These are phyloP conservation scores for Turnix velox DNA, from an alignment of 2,113 vertebrate genomes.

Conservation along the genomic window DNA sequence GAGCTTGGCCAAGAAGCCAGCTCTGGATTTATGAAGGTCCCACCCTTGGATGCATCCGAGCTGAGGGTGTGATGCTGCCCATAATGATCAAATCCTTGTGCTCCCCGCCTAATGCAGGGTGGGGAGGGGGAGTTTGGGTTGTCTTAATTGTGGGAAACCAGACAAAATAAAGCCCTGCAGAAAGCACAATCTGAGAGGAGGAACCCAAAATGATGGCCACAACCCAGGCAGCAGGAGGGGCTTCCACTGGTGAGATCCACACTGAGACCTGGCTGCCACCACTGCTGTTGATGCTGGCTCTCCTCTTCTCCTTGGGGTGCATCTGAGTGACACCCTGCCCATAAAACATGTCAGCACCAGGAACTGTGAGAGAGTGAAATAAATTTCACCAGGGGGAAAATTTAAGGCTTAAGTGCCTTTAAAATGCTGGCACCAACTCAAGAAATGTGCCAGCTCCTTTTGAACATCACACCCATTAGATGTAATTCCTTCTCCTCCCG, in stretches of 20 bases:
- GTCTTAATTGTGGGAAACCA: rapidly evolving
- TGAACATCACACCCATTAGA: slow-evolving; percentile 48
- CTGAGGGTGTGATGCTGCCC: not conserved
- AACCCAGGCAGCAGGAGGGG: not conserved
- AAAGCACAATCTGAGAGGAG: rapidly evolving
- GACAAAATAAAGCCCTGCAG: rapidly evolving
- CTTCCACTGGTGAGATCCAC: not conserved
- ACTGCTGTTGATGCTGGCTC: not conserved
- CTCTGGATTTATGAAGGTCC: not conserved
- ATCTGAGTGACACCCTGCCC: slow-evolving; percentile 12
- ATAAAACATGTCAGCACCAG: not conserved
- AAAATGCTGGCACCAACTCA: slow-evolving; percentile 52
- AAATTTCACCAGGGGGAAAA: slow-evolving; percentile 44
- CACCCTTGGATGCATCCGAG: not conserved
- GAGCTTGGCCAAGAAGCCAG: not conserved
- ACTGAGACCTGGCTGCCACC: not conserved
- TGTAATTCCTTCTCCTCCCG: slow-evolving; percentile 32
- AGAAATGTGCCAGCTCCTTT: not conserved
- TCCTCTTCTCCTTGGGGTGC: not conserved
- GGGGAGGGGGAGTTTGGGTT: not conserved
- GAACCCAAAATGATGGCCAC: rapidly evolving
- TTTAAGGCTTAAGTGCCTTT: slow-evolving; percentile 65
- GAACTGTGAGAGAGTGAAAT: slow-evolving; percentile 27
- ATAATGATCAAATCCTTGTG: slow-evolving; percentile 18
- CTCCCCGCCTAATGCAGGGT: not conserved